phyloP scores from a whole-genome alignment of 2,797 vertebrate genomes.

The Zalophus californianus region DNA sequence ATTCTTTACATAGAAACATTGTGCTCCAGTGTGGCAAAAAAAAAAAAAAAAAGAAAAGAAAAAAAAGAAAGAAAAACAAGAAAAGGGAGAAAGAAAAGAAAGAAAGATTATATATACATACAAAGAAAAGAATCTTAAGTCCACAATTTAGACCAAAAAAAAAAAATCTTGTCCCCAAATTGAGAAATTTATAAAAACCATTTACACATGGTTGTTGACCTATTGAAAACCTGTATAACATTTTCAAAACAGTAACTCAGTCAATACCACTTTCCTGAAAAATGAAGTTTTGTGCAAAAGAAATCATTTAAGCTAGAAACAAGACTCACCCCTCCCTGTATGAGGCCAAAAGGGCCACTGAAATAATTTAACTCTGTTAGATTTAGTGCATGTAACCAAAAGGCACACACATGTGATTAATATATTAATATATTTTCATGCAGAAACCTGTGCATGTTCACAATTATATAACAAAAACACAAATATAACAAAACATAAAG shows the following conservation, averaged over 20 bases:
- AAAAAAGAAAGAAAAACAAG: fast-evolving
- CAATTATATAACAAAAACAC: slow-evolving; percentile 82
- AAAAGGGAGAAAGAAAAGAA: not conserved
- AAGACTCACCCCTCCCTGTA: slow-evolving; percentile 73
- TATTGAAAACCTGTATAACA: slow-evolving; percentile 85
- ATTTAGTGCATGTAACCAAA: slow-evolving; percentile 81
- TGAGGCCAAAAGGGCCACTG: slow-evolving; percentile 81
- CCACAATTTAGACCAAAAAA: slow-evolving; percentile 87
- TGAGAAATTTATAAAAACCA: slow-evolving; percentile 89
- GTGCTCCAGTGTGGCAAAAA: slow-evolving; percentile 90
- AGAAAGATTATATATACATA: slow-evolving; percentile 75
- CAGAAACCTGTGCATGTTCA: slow-evolving; percentile 83
- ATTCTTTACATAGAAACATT: slow-evolving; percentile 89
- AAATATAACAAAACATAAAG: slow-evolving; percentile 71
- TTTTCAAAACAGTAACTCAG: slow-evolving; percentile 84
- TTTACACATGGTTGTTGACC: slow-evolving; percentile 87
- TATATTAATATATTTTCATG: slow-evolving; percentile 80
- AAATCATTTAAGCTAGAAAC: slow-evolving; percentile 79
- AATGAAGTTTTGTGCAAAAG: slow-evolving; percentile 85
- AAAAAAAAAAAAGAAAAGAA: not conserved
- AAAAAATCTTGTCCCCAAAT: slow-evolving; percentile 82
- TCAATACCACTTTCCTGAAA: slow-evolving; percentile 80
- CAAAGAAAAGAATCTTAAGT: slow-evolving; percentile 86
- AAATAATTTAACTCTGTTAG: slow-evolving; percentile 82
- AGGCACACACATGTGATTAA: slow-evolving; percentile 85